Percentiles rank a stretch among this genome's conserved stretches.
These are phyloP conservation scores for Anodontia alba DNA, from an alignment of 2,888 invertebrate genomes.

Conservation along the genomic window DNA sequence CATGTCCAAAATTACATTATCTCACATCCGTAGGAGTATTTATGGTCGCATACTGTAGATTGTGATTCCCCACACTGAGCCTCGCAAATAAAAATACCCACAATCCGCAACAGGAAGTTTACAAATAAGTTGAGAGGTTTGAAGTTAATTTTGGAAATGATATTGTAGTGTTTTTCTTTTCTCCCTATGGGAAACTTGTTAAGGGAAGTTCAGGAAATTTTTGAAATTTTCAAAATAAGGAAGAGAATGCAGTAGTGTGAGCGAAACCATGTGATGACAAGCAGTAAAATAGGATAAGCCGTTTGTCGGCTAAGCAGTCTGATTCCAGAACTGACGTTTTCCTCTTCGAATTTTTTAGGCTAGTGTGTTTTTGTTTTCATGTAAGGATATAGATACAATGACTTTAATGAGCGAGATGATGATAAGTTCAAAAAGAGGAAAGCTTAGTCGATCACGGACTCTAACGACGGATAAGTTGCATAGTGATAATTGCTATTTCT, in stretches of 20 bases:
- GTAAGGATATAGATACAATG: slow-evolving; percentile 38
- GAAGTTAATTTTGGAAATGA: slow-evolving; percentile 16
- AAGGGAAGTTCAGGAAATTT: neutral
- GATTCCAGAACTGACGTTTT: no score
- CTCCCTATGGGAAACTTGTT: neutral
- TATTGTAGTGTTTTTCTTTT: neutral
- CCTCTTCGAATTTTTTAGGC: no score
- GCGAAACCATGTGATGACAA: neutral
- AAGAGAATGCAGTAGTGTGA: neutral
- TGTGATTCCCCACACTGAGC: neutral
- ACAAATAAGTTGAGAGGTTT: slow-evolving; percentile 46
- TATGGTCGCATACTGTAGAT: neutral
- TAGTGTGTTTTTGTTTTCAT: neutral
- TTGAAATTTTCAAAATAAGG: neutral
- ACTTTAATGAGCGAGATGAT: slow-evolving; percentile 55
- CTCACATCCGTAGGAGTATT: neutral
- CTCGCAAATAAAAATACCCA: slow-evolving; percentile 23
- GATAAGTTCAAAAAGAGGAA: slow-evolving; percentile 47
- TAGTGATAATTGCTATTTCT: slow-evolving; percentile 22
- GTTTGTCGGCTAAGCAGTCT: neutral
- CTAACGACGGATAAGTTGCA: slow-evolving; percentile 42
- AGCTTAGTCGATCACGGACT: slow-evolving; percentile 54
- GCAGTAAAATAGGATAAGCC: slow-evolving; percentile 3
- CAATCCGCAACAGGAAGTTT: slow-evolving; percentile 59
- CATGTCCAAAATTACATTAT: no score